phyloP scores from a whole-genome alignment of 2,888 invertebrate species.

The Labia minor region DNA sequence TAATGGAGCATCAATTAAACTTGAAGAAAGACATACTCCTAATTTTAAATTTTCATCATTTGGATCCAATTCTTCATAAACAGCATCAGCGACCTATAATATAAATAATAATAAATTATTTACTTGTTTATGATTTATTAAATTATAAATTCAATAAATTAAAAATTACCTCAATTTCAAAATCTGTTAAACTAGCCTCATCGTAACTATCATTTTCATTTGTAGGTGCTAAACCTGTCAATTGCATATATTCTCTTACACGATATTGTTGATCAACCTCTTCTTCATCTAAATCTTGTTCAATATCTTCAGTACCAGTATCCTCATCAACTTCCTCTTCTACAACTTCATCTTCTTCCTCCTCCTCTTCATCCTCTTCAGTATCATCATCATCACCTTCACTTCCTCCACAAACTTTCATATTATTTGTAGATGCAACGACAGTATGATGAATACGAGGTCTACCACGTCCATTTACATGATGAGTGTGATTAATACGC shows the following conservation, averaged over 20 bases:
- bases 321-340: slow-evolving; percentile 31
- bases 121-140: no score
- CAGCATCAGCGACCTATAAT: slow-evolving; percentile 39
- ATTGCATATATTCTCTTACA: background rate
- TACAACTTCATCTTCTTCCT: slow-evolving; percentile 29
- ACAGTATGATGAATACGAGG: slow-evolving; percentile 15
- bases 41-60: slow-evolving; percentile 44
- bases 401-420: slow-evolving; percentile 23
- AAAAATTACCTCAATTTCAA: slow-evolving; percentile 50
- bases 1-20: slow-evolving; percentile 17
- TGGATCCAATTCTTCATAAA: slow-evolving; percentile 62
- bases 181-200: slow-evolving; percentile 38
- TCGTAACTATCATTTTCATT: slow-evolving; percentile 27
- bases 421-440: slow-evolving; percentile 23
- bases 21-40: slow-evolving; percentile 25
- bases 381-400: slow-evolving; percentile 28
- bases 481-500: slow-evolving; percentile 35
- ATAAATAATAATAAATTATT: slow-evolving; percentile 14
- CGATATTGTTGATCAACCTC: slow-evolving; percentile 23
- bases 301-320: slow-evolving; percentile 41
- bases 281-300: slow-evolving; percentile 56
- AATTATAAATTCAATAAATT: no score
- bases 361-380: slow-evolving; percentile 29
- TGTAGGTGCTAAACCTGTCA: slow-evolving; percentile 36
- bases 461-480: slow-evolving; percentile 34